phyloP scores from a whole-genome alignment of 2,113 vertebrate species.

The Pitta sordida region DNA sequence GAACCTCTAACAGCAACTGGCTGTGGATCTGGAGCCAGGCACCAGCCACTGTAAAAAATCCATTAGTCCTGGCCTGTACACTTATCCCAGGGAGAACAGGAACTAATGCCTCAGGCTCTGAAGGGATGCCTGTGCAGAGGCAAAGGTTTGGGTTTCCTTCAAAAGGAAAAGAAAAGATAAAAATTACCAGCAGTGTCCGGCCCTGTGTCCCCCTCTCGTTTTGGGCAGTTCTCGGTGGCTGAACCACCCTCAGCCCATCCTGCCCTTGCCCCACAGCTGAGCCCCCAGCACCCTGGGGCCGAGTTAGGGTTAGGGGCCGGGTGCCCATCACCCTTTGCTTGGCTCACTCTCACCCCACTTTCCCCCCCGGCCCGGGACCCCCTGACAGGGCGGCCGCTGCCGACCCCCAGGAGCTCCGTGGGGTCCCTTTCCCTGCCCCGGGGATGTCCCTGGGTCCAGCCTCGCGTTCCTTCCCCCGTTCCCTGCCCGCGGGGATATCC shows the following conservation, averaged over 20 bases:
- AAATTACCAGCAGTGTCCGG: fast-evolving
- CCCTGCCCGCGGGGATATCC: too few species aligned
- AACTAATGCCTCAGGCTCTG: background rate
- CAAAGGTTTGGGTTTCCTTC: background rate
- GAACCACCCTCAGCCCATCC: background rate
- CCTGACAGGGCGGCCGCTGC: background rate
- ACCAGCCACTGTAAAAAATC: background rate
- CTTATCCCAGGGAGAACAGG: background rate
- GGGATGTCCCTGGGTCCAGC: too few species aligned
- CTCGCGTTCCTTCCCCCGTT: too few species aligned
- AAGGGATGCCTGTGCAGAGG: background rate
- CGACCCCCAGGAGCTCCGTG: background rate
- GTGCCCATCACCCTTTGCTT: background rate
- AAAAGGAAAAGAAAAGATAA: background rate
- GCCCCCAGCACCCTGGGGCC: too few species aligned
- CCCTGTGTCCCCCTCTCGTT: fast-evolving
- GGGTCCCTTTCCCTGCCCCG: background rate
- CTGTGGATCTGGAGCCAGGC: background rate
- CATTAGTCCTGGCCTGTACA: background rate
- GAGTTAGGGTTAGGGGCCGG: too few species aligned
- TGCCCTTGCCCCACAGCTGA: background rate
- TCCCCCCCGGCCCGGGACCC: background rate
- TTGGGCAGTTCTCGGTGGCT: background rate
- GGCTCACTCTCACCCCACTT: background rate
- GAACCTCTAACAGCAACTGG: background rate